Base-by-base conservation (phyloP, 2,888 invertebrate genomes). In the Amblyjoppa fuscipennis region DNA sequence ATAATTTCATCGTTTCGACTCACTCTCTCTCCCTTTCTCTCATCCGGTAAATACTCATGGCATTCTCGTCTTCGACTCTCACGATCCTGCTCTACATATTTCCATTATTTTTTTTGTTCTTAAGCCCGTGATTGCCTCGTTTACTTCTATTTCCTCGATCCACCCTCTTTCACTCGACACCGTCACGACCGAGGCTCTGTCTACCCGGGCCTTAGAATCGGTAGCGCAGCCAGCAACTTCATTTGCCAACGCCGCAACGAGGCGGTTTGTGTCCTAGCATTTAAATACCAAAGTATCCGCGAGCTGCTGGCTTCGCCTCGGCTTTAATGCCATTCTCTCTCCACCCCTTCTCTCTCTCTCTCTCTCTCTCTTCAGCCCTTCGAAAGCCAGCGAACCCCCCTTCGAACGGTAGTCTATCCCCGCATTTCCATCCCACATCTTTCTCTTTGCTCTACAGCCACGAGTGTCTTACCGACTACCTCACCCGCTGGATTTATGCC, bases 211-310 rank as follows among this genome's bases (percentile, higher is more conserved):
- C 31, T 64, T 34, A 64, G 34, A 64, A 31, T 64, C 61, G 61
- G 70, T 31, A 64, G 61, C 51, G 31, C 49, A 16, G 70, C 45
- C 51, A 78, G 89, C 88, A 87, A 90, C 88, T 91, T 91, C 90
- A 91, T 91, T 91, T 89, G 86, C 88, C 83, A 69, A 59, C 87
- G 64, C 85, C 84, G 76, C 82, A 84, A 82, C 81, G 88, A 87
- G 34, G 61, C 88, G 83, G 74, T 85, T 45, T 45, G 45, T 87
- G 85, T 89, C 77, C 89, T 90, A 91, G 89, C 92, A 93, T 93
- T 93, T 92, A 93, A 93, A 93, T 93, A 92, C 91, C 92, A 92
- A 92, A 92, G 91, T 91, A 89, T 90, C 90, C 83, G 83, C 81
- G 81, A 82, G 82, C 34, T 79, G 64, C 49, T 68, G 73, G 81